Evolutionary conservation across 2,888 invertebrate species (phyloP).

Genomic region (Drosophila anomalipes): DNA sequence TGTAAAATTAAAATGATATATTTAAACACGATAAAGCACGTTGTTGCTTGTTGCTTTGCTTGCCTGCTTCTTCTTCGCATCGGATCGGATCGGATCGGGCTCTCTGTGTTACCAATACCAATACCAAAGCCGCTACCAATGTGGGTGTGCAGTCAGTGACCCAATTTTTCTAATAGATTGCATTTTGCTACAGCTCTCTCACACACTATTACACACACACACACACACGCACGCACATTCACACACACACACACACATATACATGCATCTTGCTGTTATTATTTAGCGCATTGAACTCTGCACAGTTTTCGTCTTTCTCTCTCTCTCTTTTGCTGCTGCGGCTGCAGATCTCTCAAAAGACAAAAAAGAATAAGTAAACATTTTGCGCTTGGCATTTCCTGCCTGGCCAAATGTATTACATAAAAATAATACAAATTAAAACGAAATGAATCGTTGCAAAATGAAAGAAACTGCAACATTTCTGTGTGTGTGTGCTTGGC

Average conservation of each 20-base stretch:
- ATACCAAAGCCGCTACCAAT: slow-evolving; percentile 48
- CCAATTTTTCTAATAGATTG: slow-evolving; percentile 77
- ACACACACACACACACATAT: slow-evolving; percentile 2
- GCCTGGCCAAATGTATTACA: slow-evolving; percentile 52
- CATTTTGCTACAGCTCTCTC: slow-evolving; percentile 62
- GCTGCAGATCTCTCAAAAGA: slow-evolving; percentile 20
- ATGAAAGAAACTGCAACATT: slow-evolving; percentile 26
- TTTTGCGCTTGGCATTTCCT: slow-evolving; percentile 54
- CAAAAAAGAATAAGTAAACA: slow-evolving; percentile 7
- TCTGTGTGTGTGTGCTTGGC: neutral
- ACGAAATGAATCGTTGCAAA: neutral
- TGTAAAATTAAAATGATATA: slow-evolving; percentile 51
- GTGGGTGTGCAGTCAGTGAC: slow-evolving; percentile 79
- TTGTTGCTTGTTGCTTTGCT: slow-evolving; percentile 20
- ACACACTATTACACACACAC: slow-evolving; percentile 13
- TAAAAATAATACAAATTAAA: slow-evolving; percentile 36
- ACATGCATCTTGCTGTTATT: slow-evolving; percentile 26
- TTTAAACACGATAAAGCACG: slow-evolving; percentile 60
- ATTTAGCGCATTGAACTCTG: slow-evolving; percentile 72
- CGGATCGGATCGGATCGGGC: slow-evolving; percentile 36
- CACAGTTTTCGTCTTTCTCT: slow-evolving; percentile 13
- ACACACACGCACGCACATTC: slow-evolving; percentile 4
- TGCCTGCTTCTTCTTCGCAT: slow-evolving; percentile 14
- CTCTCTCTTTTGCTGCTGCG: neutral
- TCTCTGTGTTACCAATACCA: slow-evolving; percentile 31